phyloP scores from a whole-genome alignment of 2,888 invertebrate genomes.

The Athrips mouffetella region DNA sequence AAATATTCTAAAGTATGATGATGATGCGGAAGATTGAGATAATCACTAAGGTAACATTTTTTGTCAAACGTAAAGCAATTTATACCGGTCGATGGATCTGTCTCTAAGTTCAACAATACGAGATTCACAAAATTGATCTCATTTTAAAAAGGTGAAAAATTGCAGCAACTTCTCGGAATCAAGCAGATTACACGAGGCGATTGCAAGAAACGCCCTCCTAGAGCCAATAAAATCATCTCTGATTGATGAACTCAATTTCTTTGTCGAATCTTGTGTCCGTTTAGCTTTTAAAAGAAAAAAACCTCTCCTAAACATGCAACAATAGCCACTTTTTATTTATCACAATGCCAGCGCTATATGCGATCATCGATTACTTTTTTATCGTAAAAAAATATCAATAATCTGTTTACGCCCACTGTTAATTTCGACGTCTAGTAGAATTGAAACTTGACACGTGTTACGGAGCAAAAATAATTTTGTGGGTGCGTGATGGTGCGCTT shows the following conservation, averaged over 20 bases:
- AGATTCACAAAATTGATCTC: slow-evolving; percentile 50
- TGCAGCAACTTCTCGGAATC: slow-evolving; percentile 58
- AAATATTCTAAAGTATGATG: too few relatives aligned
- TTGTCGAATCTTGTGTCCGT: slow-evolving; percentile 60
- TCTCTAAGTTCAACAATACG: slow-evolving; percentile 16
- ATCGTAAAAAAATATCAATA: slow-evolving; percentile 74
- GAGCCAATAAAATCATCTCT: slow-evolving; percentile 68
- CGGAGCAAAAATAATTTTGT: slow-evolving; percentile 73
- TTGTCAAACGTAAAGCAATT: background rate
- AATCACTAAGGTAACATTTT: background rate
- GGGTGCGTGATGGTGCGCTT: slow-evolving; percentile 73
- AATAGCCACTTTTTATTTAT: slow-evolving; percentile 65
- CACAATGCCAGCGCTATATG: slow-evolving; percentile 56
- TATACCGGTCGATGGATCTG: slow-evolving; percentile 8
- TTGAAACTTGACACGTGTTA: slow-evolving; percentile 78
- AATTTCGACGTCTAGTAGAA: slow-evolving; percentile 73
- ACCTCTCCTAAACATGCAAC: slow-evolving; percentile 60
- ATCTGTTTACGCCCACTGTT: slow-evolving; percentile 77
- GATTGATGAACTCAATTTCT: slow-evolving; percentile 74
- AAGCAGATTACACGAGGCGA: slow-evolving; percentile 56
- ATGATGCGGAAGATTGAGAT: too few relatives aligned
- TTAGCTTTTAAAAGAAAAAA: slow-evolving; percentile 53
- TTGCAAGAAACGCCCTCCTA: slow-evolving; percentile 61
- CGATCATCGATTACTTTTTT: slow-evolving; percentile 78
- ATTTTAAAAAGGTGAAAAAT: slow-evolving; percentile 60